Base-by-base conservation (phyloP, 30 jellyfish, hydroid and myxozoan species). In the Pelagia noctiluca region DNA sequence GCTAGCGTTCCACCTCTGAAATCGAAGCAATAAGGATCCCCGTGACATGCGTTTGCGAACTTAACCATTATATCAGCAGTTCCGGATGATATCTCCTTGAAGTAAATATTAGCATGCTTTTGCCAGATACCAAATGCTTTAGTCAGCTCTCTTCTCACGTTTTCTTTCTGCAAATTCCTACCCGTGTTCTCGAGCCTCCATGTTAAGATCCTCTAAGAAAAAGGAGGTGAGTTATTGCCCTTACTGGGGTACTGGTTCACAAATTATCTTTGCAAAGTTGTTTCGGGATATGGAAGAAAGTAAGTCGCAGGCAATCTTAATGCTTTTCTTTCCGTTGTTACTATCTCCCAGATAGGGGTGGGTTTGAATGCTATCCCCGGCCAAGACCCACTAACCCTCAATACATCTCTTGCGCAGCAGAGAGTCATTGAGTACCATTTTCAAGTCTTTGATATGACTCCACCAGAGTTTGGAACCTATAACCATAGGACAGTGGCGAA, bases 1-100 rank as follows among this genome's bases (percentile, higher is more conserved):
- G 97, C 97, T 32, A 90, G 68, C 1, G 94, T 90, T 25, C 96
- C 96, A 1, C 96, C 97, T 68, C 67, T 50, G 22, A 82, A 81
- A 54, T 90, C 97, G 71, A 90, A 90, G 68, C 83, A 50, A 54
- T 47, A 90, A 0, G 96, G 96, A 54, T 90, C 97, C 3, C 82
- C 75, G 32, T 90, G 97, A 24, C 71, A 57, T 10, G n/a, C 70
- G 0, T 30, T 61, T 49, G 74, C 92, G 78, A 90, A 90, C 50
- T 75, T 76, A 3, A 83, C 93, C 31, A n/a, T 5, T 1, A 90
- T 75, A 36, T 83, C 93, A 29, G 75, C 87, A 12, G 36, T 72
- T 18, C 34, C 34, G 0, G 12, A 60, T 25, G 81, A 19, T 54
- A 78, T 34, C 50, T 88, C 97, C 71, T 50, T 49, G 75, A 88